Evolutionary conservation across 2,888 invertebrate genomes (phyloP), one percentile per base, ranked within the genome.

Genomic region (Rhingia rostrata): DNA sequence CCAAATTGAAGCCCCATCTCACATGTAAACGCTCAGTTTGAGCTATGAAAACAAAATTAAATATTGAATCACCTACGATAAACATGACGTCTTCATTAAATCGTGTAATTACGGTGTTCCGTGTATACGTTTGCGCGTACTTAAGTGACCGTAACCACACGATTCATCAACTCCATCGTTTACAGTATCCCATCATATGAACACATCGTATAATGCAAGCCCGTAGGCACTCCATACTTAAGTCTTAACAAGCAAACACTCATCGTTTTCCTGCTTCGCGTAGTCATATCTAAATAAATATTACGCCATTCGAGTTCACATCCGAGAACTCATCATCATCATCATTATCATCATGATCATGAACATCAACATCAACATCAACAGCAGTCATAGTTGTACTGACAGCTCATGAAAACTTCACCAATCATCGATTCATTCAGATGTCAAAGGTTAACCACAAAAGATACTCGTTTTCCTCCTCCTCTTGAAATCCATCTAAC

Each of bases 391-490:
- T 14, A 54, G 43, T 43, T 43, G n/a, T 6, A 49, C n/a, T 41
- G 41, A 56, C 56, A 69, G 56, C 67, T 14, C 45, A 69, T 39
- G 22, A 39, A 45, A 43, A 58, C n/a, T 54, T 54, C 30, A 63
- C 47, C 69, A 63, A 22, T 49, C 67, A 58, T 69, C 61, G 74
- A 72, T 43, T 64, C 64, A 60, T 70, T 75, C 64, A 47, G 64
- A 64, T 75, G 81, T 81, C 81, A 81, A 60, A 75, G 81, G 81
- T 81, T 75, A 81, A 75, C 63, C 56, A 69, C 67, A 63, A 56
- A 80, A 69, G 54, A 80, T 66, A 56, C 66, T 66, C 58, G 4
- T 39, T 47, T 12, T 37, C 47, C n/a, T 32, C 33, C 22, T 22
- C 22, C 22, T 22, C 22, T 41, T 47, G 53, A 54, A 67, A 63